Percentiles rank a stretch among this genome's conserved stretches.
Evolutionary conservation across 2,797 vertebrate species (phyloP).

Genomic region (Micromesistius poutassou): DNA sequence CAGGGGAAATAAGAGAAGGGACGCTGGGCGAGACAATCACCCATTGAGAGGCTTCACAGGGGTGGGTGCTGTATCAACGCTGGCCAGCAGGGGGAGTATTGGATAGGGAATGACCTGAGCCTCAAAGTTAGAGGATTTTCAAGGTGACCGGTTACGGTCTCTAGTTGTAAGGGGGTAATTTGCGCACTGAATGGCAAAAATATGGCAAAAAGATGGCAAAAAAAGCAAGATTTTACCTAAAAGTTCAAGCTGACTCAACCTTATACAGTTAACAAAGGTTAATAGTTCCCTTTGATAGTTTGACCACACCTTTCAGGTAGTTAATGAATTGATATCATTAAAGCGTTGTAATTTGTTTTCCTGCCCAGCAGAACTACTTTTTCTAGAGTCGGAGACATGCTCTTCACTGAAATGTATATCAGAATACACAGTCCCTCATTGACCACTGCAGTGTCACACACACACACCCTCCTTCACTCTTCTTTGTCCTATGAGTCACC

Average conservation of each 20-base stretch:
- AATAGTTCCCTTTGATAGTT: background rate
- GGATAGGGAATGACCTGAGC: constrained; percentile 21
- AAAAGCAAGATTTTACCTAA: background rate
- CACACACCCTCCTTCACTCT: constrained; percentile 5
- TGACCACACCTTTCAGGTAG: background rate
- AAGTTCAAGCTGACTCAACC: too few relatives aligned
- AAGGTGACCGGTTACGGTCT: background rate
- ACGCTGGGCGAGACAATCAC: background rate
- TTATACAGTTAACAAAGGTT: background rate
- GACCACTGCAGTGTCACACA: constrained; percentile 1
- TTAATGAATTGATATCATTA: background rate
- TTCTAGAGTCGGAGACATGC: too few relatives aligned
- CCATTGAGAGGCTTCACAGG: background rate
- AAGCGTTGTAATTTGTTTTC: constrained; percentile 4
- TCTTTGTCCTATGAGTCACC: constrained; percentile 27
- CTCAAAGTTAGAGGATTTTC: background rate
- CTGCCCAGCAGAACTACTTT: too few relatives aligned
- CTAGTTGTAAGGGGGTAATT: constrained; percentile 3
- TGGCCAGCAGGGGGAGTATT: constrained; percentile 60
- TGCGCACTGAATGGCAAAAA: background rate
- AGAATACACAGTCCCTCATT: constrained; percentile 2
- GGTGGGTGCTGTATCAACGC: constrained; percentile 22
- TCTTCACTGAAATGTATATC: too few relatives aligned
- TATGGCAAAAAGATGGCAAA: background rate
- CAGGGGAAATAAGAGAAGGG: background rate